Evolutionary conservation across 2,888 invertebrate species (phyloP).

Genomic region (Eupithecia dodoneata): DNA sequence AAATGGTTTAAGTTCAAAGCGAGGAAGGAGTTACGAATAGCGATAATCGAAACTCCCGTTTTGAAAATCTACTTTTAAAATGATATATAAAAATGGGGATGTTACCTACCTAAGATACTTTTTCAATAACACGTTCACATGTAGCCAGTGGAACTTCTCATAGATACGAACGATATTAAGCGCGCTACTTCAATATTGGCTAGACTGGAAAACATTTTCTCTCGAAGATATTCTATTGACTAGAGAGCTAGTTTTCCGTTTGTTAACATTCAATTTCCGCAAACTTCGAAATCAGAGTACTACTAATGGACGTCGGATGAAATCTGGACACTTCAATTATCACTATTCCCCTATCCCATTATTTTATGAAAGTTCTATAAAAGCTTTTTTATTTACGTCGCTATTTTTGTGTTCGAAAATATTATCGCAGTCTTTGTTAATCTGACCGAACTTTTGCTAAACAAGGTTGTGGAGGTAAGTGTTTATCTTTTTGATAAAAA

Average conservation of each 20-base stretch:
- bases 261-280: constrained; percentile 56
- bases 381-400: constrained; percentile 25
- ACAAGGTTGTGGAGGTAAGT: background rate
- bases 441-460: background rate
- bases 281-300: constrained; percentile 46
- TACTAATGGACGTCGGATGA: constrained; percentile 39
- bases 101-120: background rate
- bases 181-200: constrained; percentile 21
- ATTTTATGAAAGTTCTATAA: constrained; percentile 25
- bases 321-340: constrained; percentile 36
- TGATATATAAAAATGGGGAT: background rate
- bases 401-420: constrained; percentile 14
- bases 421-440: constrained; percentile 5
- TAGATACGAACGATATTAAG: background rate
- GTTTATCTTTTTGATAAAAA: background rate
- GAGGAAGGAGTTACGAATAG: too few relatives aligned
- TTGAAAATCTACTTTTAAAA: background rate
- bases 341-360: constrained; percentile 24
- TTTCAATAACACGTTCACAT: background rate
- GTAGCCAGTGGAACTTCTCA: background rate
- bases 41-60: background rate
- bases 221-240: constrained; percentile 17
- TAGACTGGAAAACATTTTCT: constrained; percentile 30
- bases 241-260: constrained; percentile 32
- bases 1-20: background rate